Evolutionary conservation across 1,140 invertebrate species (phyloP), one percentile per base, ranked within the genome.

Genomic region (Temnothorax curvispinosus): DNA sequence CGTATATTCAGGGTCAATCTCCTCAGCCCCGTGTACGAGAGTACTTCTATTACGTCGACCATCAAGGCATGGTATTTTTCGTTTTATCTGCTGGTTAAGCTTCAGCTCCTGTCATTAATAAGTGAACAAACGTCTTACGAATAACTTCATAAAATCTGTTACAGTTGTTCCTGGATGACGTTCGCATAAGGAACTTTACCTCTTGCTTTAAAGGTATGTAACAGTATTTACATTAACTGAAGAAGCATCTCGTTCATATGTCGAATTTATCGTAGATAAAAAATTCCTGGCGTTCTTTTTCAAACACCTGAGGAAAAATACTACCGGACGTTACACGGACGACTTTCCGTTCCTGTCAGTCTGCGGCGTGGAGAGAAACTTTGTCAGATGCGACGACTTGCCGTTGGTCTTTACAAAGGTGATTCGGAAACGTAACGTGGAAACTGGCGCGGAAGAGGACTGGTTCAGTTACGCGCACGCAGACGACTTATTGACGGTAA

Each of bases 1-100:
- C 94, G 4, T 99, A 99, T 95, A 94, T 97, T 44, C 99, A 99
- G 96, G 99, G 99, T 1, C 98, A 99, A 95, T 97, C 97, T 87
- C 97, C 98, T 18, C 96, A 98, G 93, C 96, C 97, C 32, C 97
- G 97, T 95, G 96, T 98, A 54, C 96, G 99, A 86, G 99, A 99
- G 97, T 99, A 99, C 96, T 99, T 99, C 96, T 99, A 99, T 96
- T 99, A 97, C 92, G 98, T 99, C 85, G 99, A 99, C 96, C 99
- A 99, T 95, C 98, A 99, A 96, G 99, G 99, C 95, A 99, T 99
- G 98, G 99, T 99, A 96, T 95, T 93, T 92, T 87, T 60, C 44
- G 84, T 86, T 85, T 87, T 80, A 65, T 56, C 44, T 54, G 56
- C 1, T n/a, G 9, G 6, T 35, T 18, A 62, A 82, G 0, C 27